A percentile compares a stretch with the other conserved stretches of the same genome.
Conservation (phyloP, 1,140 invertebrate genomes). For the Eupeodes corollae region DNA sequence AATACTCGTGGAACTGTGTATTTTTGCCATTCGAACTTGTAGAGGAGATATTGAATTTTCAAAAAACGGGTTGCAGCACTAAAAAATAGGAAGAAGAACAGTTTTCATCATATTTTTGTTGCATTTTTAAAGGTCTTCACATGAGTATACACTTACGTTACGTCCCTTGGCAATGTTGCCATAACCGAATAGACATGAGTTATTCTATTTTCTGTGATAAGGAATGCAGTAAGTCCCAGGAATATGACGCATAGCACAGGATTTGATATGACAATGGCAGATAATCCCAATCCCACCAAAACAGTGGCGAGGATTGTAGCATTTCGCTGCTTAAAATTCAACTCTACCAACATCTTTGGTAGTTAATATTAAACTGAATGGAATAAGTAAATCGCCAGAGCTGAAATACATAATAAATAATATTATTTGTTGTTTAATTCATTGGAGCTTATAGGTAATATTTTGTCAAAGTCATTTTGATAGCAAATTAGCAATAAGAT, state of each 20-base stretch:
- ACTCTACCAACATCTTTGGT: conserved; percentile 20
- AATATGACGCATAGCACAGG: background rate
- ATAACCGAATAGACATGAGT: conserved; percentile 17
- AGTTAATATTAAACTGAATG: too few species aligned
- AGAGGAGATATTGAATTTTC: conserved; percentile 37
- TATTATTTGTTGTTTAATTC: too few species aligned
- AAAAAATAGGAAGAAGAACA: conserved; percentile 11
- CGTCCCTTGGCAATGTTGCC: conserved; percentile 19
- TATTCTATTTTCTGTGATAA: conserved; percentile 18
- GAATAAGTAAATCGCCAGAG: too few species aligned
- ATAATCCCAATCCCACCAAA: conserved; percentile 17
- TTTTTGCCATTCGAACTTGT: conserved; percentile 42
- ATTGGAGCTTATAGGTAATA: too few species aligned
- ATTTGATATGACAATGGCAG: conserved; percentile 11
- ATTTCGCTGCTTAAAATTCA: conserved; percentile 27
- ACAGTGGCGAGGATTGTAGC: conserved; percentile 19
- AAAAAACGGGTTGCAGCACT: conserved; percentile 42
- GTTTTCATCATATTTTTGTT: background rate
- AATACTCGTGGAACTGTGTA: conserved; percentile 51
- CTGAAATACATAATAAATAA: too few species aligned
- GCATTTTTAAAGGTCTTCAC: background rate
- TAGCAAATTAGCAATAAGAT: too few species aligned
- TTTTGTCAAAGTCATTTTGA: too few species aligned
- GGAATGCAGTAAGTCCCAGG: background rate
- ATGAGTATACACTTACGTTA: conserved; percentile 16